Evolutionary conservation across 2,888 invertebrate genomes (phyloP), one percentile per base, ranked within the genome.

Genomic region (Metellina segmentata): DNA sequence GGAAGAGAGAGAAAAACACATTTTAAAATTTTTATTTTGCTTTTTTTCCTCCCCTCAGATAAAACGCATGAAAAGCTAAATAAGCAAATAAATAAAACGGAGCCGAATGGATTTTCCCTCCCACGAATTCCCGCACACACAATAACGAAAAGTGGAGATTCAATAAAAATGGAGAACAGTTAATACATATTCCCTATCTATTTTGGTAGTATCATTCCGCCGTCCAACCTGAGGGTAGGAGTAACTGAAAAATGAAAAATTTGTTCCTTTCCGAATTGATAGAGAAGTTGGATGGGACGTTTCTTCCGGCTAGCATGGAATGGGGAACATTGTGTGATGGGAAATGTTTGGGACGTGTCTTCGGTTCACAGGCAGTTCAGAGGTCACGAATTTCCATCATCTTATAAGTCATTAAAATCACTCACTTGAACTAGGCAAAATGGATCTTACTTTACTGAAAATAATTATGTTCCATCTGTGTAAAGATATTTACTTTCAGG

Each of bases 91-190:
- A 85, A 83, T 89, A 89, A 89, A 72, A 79, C 53, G 70, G 74
- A 61, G 69, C 52, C 85, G 74, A 90, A 85, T 52, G 83, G 61
- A 83, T 85, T 77, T 79, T 19, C 49, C 72, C 19, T 74, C 72
- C 48, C 9, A 77, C 49, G 82, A 77, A 83, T 89, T 78, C 75
- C 78, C 11, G 51, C 16, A 52, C 70, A 34, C 53, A 89, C 83
- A 89, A 90, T 90, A 81, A 48, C 74, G 77, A 79, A 61, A 90
- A 90, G 90, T 85, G 83, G 85, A 90, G 79, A 90, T 90, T 90
- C 90, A 90, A 90, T 90, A 90, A 90, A 90, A 90, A 85, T 79
- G 79, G 85, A 79, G 85, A 79, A 85, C 90, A 85, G 90, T 90
- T 90, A 90, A 90, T 90, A 85, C 90, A 90, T 90, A 83, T 74